Percentiles rank a stretch among this genome's conserved stretches.
phyloP scores from a whole-genome alignment of 2,888 invertebrate genomes.

The Leptopilina syphax region DNA sequence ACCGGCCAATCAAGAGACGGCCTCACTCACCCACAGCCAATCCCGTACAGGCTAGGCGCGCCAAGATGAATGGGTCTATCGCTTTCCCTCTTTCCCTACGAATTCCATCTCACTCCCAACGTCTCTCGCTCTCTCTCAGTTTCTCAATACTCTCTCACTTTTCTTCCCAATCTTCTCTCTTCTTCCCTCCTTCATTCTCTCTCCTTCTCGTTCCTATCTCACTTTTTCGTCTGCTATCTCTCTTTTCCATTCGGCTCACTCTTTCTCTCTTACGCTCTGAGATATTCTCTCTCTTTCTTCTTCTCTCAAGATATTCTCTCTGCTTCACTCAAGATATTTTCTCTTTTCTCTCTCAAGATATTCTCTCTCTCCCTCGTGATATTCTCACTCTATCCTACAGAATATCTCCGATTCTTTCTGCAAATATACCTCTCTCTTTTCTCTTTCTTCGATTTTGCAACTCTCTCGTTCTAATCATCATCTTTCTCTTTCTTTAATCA shows the following conservation, averaged over 20 bases:
- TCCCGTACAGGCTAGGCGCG: slow-evolving; percentile 73
- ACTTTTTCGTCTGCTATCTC: not conserved
- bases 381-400: too few relatives aligned
- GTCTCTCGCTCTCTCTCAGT: slow-evolving; percentile 52
- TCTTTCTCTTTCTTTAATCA: too few relatives aligned
- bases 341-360: not conserved
- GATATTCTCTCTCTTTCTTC: not conserved
- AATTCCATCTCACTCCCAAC: slow-evolving; percentile 55
- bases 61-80: slow-evolving; percentile 76
- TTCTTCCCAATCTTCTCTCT: slow-evolving; percentile 49
- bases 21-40: slow-evolving; percentile 73
- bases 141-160: slow-evolving; percentile 67
- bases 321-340: not conserved
- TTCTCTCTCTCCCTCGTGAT: not conserved
- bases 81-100: slow-evolving; percentile 54
- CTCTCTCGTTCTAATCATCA: too few relatives aligned
- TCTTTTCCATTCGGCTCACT: slow-evolving; percentile 19
- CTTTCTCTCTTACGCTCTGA: not conserved
- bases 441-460: not conserved
- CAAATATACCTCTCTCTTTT: not conserved
- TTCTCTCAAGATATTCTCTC: not conserved
- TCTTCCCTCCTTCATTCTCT: slow-evolving; percentile 1
- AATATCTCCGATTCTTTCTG: too few relatives aligned
- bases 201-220: slow-evolving; percentile 3
- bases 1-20: slow-evolving; percentile 71